Conservation (phyloP, 2,888 invertebrate genomes). For the Proisotoma minuta region DNA sequence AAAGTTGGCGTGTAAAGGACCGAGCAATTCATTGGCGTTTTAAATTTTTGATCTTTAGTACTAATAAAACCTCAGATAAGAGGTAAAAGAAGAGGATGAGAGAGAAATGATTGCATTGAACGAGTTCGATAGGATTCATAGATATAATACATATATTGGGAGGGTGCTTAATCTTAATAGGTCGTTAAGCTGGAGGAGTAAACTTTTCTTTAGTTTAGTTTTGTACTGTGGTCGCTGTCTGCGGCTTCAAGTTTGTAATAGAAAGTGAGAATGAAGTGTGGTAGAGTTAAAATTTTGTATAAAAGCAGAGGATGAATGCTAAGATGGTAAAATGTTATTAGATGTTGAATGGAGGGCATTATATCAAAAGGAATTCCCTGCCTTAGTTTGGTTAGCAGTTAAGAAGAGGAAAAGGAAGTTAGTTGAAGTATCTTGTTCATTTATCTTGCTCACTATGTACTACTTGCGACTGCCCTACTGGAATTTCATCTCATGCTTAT, state of each 20-base stretch:
- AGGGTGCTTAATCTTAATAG: neutral
- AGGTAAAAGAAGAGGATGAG: neutral
- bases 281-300: neutral
- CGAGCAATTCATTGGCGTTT: too few relatives aligned
- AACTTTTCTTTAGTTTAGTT: too few relatives aligned
- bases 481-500: constrained; percentile 10
- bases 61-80: too few relatives aligned
- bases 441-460: constrained; percentile 14
- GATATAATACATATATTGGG: neutral
- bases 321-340: constrained; percentile 1
- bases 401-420: constrained; percentile 5
- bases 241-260: too few relatives aligned
- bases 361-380: constrained; percentile 9
- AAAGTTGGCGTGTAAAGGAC: too few relatives aligned
- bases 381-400: neutral
- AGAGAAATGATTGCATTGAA: neutral
- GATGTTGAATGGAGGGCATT: constrained; percentile 4
- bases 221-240: too few relatives aligned
- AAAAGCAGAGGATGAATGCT: too few relatives aligned
- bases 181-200: neutral
- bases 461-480: neutral
- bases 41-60: too few relatives aligned
- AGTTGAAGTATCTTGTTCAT: constrained; percentile 8
- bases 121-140: too few relatives aligned
- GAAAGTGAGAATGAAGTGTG: too few relatives aligned